Conservation (phyloP, 2,888 invertebrate species). For the Sinhomidia bicolor region DNA sequence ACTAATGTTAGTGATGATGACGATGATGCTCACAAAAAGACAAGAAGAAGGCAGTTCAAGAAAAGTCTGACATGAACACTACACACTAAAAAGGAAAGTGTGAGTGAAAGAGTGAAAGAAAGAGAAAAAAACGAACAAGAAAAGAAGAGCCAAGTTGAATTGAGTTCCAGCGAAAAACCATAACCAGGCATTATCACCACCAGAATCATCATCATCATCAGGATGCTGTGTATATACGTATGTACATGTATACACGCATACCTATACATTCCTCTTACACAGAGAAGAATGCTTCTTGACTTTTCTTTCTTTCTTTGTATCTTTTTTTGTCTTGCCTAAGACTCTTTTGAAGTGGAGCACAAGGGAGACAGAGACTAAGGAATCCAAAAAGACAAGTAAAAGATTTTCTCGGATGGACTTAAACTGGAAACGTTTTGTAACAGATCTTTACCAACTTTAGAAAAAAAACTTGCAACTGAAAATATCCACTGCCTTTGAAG, state of each 20-base stretch:
- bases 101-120: neutral
- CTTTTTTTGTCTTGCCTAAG: neutral
- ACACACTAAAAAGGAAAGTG: neutral
- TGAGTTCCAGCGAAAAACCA: conserved; percentile 5
- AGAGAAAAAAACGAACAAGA: neutral
- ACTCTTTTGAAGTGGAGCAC: conserved; percentile 18
- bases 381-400: conserved; percentile 29
- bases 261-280: neutral
- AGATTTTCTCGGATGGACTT: conserved; percentile 56
- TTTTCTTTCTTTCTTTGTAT: conserved; percentile 4
- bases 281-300: neutral
- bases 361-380: neutral
- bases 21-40: too few species aligned
- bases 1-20: too few species aligned
- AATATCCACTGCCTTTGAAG: neutral
- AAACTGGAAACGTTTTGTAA: conserved; percentile 13
- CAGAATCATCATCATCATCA: neutral
- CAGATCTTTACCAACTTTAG: neutral
- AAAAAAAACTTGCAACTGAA: neutral
- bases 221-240: too few species aligned
- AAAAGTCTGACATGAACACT: neutral
- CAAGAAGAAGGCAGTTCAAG: neutral
- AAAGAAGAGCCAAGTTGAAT: neutral
- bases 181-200: conserved; percentile 11
- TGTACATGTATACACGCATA: too few species aligned